phyloP scores from a whole-genome alignment of 2,797 vertebrate genomes.

The Hapalemur alaotrensis region DNA sequence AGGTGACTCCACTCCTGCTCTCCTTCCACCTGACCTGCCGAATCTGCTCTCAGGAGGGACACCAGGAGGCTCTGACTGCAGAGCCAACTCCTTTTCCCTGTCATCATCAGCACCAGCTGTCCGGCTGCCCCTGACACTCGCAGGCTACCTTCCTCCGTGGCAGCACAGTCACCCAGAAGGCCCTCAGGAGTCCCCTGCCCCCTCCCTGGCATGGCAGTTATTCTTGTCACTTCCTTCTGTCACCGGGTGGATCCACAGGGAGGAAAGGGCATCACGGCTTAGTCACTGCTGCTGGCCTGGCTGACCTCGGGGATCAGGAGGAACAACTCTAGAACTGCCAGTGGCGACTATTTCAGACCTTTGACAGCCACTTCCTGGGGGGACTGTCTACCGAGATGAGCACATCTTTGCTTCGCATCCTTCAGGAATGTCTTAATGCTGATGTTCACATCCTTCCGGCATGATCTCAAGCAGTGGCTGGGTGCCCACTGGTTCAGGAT shows the following conservation, averaged over 20 bases:
- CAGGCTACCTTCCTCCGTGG: not conserved
- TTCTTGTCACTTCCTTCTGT: not conserved
- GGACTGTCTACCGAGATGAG: not conserved
- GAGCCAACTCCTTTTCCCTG: not conserved
- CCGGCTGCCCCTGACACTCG: not conserved
- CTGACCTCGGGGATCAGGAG: fast-evolving
- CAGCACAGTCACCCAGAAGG: not conserved
- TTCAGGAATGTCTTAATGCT: not conserved
- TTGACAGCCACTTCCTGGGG: fast-evolving
- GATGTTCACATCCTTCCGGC: not conserved
- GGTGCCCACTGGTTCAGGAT: not conserved
- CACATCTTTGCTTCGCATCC: not conserved
- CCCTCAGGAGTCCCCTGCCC: fast-evolving
- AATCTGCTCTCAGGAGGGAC: not conserved
- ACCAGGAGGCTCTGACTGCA: fast-evolving
- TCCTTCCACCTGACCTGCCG: too few relatives aligned
- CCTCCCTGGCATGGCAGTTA: fast-evolving
- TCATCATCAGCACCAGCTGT: fast-evolving
- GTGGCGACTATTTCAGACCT: not conserved
- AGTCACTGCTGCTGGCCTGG: not conserved
- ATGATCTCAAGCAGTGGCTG: fast-evolving
- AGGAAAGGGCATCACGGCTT: too few relatives aligned
- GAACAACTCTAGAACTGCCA: too few relatives aligned
- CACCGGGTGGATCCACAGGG: fast-evolving
- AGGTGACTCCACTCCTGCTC: fast-evolving